A percentile compares a stretch with the other conserved stretches of the same genome.
Conservation (phyloP, 2,113 vertebrate species). For the Octodon degus region DNA sequence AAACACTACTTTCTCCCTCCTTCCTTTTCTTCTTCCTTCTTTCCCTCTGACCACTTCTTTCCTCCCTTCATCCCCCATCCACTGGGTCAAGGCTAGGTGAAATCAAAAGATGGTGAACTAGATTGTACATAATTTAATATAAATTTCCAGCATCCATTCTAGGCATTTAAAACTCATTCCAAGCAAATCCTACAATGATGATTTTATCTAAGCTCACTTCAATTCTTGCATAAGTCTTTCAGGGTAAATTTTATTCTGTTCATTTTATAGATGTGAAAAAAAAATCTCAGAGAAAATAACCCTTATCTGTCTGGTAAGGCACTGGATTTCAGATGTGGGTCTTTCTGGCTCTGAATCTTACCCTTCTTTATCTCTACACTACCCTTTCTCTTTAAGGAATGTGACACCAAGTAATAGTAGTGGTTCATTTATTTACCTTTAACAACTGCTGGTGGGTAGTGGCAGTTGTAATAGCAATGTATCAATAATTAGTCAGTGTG, state of each 20-base stretch:
- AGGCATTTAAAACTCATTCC: not conserved
- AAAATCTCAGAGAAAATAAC: not conserved
- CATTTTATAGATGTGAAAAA: not conserved
- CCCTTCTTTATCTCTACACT: not conserved
- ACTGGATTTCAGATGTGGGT: not conserved
- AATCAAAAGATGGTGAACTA: not conserved
- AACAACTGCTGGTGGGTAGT: not conserved
- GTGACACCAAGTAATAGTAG: not conserved
- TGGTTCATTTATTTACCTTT: not conserved
- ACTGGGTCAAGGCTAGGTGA: not conserved
- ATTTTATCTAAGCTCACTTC: not conserved
- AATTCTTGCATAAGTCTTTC: not conserved
- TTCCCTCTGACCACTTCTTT: not conserved
- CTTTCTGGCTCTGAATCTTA: not conserved
- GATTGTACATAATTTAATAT: not conserved
- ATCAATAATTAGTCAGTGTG: not conserved
- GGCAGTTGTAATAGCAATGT: not conserved
- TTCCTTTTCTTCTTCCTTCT: not conserved
- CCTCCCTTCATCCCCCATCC: not conserved
- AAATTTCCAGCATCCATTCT: not conserved
- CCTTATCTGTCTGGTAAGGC: not conserved
- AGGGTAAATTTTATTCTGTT: not conserved
- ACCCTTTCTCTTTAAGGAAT: not conserved
- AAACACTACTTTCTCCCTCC: not conserved
- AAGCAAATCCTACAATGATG: constrained; percentile 4